Evolutionary conservation across 92 coral and sea anemone species (phyloP), one percentile per base, ranked within the genome.

Genomic region (Ricordea florida): DNA sequence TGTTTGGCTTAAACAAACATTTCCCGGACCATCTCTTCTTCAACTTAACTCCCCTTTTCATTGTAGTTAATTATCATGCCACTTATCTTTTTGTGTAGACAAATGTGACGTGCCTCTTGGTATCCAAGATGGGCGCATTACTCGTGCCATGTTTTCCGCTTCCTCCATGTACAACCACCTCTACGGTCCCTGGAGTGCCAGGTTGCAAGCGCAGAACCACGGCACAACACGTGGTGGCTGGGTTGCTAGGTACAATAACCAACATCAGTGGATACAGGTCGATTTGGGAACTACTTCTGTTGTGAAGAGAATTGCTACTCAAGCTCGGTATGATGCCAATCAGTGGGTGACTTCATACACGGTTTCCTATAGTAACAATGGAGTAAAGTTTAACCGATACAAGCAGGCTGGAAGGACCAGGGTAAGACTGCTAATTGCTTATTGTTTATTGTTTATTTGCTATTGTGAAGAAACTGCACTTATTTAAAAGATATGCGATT

Each of bases 61-160:
- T 40, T 34, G 34, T 1, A 2, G 23, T 38, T 37, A 26, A 5
- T 16, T 31, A 43, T 10, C 18, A 68, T 11, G 8, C 2, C 2
- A 6, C 26, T 42, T 33, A 47, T 10, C 28, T 46, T 24, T 35
- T 25, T 15, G 4, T 10, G 2, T 27, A 91, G 97, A 91, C 63
- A 87, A 85, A 15, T 91, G 97, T 30, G 93, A 91, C 30, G 81
- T 89, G 46, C 87, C 97, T 22, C 82, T 91, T 10, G 97, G 97
- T 21, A 68, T 91, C 64, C 97, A 91, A 66, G 97, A 91, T 38
- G 87, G 83, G 18, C 92, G 93, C 14, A 73, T 91, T 59, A 77
- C 72, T 3, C 59, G 82, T 2, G 56, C 86, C 45, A 91, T 79
- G 97, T 79, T 91, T 59, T 56, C 85, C 13, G 90, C 97, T 0